Evolutionary conservation across 2,113 vertebrate genomes (phyloP).

Genomic region (Eonycteris spelaea): DNA sequence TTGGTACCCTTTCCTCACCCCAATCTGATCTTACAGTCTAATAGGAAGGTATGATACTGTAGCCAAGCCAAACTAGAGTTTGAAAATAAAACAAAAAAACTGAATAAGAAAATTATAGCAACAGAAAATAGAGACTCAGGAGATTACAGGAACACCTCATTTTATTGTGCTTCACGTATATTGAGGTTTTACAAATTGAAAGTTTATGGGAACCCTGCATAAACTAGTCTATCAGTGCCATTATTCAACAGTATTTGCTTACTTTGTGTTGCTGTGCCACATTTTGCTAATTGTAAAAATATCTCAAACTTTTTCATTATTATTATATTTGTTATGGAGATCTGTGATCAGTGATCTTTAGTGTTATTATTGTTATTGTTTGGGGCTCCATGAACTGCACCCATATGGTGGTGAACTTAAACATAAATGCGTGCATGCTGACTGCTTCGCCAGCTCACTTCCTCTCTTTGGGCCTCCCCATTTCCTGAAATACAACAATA

Average conservation of each 20-base stretch:
- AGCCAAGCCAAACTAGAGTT: background rate
- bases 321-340: background rate
- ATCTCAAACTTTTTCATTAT: background rate
- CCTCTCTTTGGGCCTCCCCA: background rate
- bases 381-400: background rate
- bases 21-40: background rate
- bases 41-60: background rate
- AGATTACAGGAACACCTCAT: background rate
- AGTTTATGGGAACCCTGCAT: background rate
- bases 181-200: background rate
- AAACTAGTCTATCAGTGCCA: background rate
- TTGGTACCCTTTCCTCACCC: background rate
- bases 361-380: background rate
- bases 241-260: background rate
- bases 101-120: conserved; percentile 6
- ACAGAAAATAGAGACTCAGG: background rate
- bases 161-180: background rate
- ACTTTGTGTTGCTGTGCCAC: background rate
- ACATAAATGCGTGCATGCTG: background rate
- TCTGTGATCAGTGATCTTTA: background rate
- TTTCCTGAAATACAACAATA: background rate
- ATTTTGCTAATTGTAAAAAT: background rate
- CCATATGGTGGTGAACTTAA: background rate
- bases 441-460: background rate
- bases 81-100: background rate